Percentiles rank a stretch among this genome's conserved stretches.
Evolutionary conservation across 1,140 invertebrate species (phyloP).

Genomic region (Cydia strobilella): DNA sequence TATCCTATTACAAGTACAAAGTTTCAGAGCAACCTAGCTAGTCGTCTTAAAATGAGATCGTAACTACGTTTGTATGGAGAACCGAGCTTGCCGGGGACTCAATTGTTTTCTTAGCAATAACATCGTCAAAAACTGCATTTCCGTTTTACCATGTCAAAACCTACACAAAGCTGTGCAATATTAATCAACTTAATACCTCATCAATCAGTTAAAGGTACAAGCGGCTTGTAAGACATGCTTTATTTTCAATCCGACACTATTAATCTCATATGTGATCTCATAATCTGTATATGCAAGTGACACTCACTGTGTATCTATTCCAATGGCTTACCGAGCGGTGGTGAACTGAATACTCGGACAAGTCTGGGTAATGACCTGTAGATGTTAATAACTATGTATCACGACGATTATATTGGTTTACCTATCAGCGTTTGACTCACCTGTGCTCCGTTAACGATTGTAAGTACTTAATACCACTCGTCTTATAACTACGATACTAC

Average conservation of each 20-base stretch:
- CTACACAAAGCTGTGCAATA: not conserved
- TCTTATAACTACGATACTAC: not conserved
- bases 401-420: not conserved
- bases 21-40: too few relatives aligned
- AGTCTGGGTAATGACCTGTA: not conserved
- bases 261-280: not conserved
- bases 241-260: slow-evolving; percentile 17
- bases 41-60: too few relatives aligned
- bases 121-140: too few relatives aligned
- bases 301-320: not conserved
- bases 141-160: not conserved
- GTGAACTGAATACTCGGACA: not conserved
- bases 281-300: not conserved
- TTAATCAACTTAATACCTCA: not conserved
- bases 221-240: not conserved
- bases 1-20: too few relatives aligned
- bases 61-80: too few relatives aligned
- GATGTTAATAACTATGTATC: too few relatives aligned
- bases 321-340: not conserved
- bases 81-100: too few relatives aligned
- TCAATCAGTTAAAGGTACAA: not conserved
- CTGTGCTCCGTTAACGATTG: not conserved
- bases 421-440: not conserved
- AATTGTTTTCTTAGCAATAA: too few relatives aligned
- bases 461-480: not conserved